Evolutionary conservation across 2,888 invertebrate species (phyloP).

Genomic region (Agrilus biguttatus): DNA sequence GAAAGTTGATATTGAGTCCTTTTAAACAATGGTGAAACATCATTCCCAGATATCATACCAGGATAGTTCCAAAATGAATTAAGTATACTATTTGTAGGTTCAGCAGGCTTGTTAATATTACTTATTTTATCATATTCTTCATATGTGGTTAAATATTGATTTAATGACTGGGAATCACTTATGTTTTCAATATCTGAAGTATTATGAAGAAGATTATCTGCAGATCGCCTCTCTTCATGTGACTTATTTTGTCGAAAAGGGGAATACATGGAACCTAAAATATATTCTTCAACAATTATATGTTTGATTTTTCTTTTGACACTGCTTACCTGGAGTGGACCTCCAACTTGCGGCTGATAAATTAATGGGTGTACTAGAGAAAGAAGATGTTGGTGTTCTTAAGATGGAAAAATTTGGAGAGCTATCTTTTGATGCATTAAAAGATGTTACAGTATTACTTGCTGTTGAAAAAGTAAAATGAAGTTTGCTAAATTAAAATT

Average conservation of each 20-base stretch:
- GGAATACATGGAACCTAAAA: no score
- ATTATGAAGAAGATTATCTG: conserved; percentile 4
- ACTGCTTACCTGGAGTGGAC: conserved; percentile 21
- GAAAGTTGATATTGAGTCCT: conserved; percentile 43
- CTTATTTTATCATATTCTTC: conserved; percentile 22
- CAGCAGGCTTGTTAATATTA: conserved; percentile 20
- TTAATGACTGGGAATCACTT: conserved; percentile 33
- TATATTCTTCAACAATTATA: not conserved
- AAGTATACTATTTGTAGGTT: conserved; percentile 34
- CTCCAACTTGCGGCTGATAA: conserved; percentile 27
- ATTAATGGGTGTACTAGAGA: conserved; percentile 23
- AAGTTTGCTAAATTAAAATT: conserved; percentile 25
- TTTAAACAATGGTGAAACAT: conserved; percentile 34
- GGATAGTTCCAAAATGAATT: conserved; percentile 42
- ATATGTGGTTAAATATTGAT: conserved; percentile 32
- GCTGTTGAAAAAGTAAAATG: conserved; percentile 36
- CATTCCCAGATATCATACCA: conserved; percentile 33
- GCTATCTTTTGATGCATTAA: not conserved
- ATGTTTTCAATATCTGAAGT: conserved; percentile 29
- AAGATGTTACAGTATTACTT: conserved; percentile 8
- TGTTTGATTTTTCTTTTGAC: conserved; percentile 1
- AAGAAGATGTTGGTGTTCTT: conserved; percentile 5
- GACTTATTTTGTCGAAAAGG: no score
- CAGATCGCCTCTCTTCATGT: conserved; percentile 1
- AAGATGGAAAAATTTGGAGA: conserved; percentile 3